Base-by-base conservation (phyloP, 1,140 invertebrate species). In the Archivesica marissinica region DNA sequence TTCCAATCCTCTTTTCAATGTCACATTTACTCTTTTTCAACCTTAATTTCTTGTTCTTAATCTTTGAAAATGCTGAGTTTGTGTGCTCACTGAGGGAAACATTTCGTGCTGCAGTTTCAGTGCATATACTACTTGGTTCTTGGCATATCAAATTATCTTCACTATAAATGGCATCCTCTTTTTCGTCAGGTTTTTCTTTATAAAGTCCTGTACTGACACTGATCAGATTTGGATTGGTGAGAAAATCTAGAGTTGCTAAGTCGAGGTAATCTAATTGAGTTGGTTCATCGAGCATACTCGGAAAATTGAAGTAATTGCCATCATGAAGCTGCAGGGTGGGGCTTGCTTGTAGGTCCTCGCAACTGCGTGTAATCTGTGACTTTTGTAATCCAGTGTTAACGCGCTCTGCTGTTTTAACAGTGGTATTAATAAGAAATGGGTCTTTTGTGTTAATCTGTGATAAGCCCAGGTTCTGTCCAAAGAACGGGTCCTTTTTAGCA, bases 201-300 rank as follows among this genome's bases (percentile, higher is more conserved):
- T 41, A 68, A 17, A 39, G 1, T 11, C 20, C 50, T 11, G 35
- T 13, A 20, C 33, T 56, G 41, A 6, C 74, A 50, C n/a, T 72
- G 17, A 74, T 41, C 0, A 83, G 44, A 35, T 75, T 83, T 47
- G 80, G 80, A 75, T 83, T 83, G 20, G 80, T 85, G 20, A 85
- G n/a, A 33, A 85, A 70, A 52, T 85, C 82, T 9, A 85, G 61
- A 25, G 74, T 77, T 20, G 82, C 82, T 33, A 85, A 52, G 35
- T 85, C 82, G 20, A 85, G 59, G 41, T 85, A 85, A 68, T 85
- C 82, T 25, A 85, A 38, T 20, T 85, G 82, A 0, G 82, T 85
- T 23, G 82, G 82, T 41, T 85, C 82, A 56, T 85, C 82, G n/a
- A 78, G 38, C 3, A 59, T 77, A 35, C 74, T 78, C n/a, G 82